Base-by-base conservation (phyloP, 1,140 invertebrate genomes). In the Drosophila baimaii region DNA sequence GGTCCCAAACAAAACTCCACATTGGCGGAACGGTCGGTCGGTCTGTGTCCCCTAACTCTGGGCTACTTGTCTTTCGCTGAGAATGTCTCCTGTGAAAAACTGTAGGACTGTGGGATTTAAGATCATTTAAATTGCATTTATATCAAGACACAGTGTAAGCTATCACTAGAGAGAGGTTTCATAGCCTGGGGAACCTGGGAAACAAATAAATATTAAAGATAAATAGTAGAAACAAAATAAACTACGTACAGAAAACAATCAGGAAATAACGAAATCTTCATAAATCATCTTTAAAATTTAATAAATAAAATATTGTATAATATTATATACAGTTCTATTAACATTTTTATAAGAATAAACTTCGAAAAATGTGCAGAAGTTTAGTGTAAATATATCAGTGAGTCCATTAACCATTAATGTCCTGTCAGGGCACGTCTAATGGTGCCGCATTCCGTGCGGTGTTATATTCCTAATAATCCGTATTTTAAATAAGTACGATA, bases 21-120 rank as follows among this genome's bases (percentile, higher is more conserved):
- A 35, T 35, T 10, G 41, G 12, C 62, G 62, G 59, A 66, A 66
- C 59, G 29, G 41, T 33, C 1, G n/a, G 2, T 10, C 2, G 27
- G 13, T 13, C 6, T 8, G 43, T 52, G 43, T 52, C 29, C 17
- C 13, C 21, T 6, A 37, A 6, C 31, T 12, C 6, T n/a, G 19
- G 19, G 9, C 0, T 15, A 13, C 3, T 23, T 23, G 8, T 29
- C 12, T 25, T 29, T 29, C 19, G n/a, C 25, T 27, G 64, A 54
- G 44, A 61, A 49, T 49, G 1, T 27, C 15, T n/a, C 0, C 12
- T 35, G n/a, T 3, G 4, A 21, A 19, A 19, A 29, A 9, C 27
- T 15, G 17, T 9, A 33, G n/a, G n/a, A 21, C 6, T 21, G 17
- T 52, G 49, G 17, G 4, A 35, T 35, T 2, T 13, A 9, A 33